phyloP scores from a whole-genome alignment of 2,113 vertebrate genomes.

The Chrysemys picta region DNA sequence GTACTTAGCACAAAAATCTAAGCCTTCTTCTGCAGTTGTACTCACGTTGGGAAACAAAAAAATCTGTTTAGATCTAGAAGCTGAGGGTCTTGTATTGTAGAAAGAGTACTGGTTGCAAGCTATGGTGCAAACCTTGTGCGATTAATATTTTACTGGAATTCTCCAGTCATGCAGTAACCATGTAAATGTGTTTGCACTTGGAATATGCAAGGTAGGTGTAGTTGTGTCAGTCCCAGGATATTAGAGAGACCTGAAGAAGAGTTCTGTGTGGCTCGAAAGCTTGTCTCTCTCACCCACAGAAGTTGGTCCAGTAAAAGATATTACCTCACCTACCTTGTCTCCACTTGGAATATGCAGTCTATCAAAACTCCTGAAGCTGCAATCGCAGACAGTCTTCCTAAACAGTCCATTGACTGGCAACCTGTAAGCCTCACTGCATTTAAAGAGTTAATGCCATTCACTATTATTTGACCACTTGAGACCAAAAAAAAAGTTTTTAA shows the following conservation, averaged over 20 bases:
- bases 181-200: background rate
- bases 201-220: background rate
- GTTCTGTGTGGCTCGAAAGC: background rate
- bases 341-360: background rate
- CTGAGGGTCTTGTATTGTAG: background rate
- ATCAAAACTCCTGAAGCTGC: background rate
- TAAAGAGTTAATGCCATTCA: background rate
- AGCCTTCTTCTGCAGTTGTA: background rate
- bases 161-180: background rate
- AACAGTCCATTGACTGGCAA: background rate
- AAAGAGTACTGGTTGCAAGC: background rate
- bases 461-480: background rate
- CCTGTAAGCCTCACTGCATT: background rate
- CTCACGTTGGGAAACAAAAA: background rate
- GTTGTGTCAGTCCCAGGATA: background rate
- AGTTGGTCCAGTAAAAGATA: background rate
- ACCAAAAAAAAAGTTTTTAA: background rate
- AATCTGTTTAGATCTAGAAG: background rate
- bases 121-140: background rate
- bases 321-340: background rate
- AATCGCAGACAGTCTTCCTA: background rate
- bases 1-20: background rate
- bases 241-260: background rate
- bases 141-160: background rate
- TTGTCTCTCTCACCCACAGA: background rate